These are phyloP conservation scores for Apantesis nais DNA, from an alignment of 2,888 invertebrate genomes.

Conservation along the genomic window DNA sequence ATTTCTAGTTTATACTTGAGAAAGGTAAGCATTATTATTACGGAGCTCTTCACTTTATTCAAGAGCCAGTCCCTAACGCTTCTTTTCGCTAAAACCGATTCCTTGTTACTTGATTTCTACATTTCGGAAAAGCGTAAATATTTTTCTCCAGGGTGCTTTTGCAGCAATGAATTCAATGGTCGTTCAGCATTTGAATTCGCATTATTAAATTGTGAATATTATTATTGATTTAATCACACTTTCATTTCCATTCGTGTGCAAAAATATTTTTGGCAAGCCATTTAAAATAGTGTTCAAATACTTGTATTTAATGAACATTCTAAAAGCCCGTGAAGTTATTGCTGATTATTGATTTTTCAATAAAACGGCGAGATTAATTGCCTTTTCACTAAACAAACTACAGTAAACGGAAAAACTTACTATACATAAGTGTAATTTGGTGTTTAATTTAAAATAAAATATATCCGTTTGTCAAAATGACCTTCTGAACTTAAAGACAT, in stretches of 20 bases:
- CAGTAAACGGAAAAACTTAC: slow-evolving; percentile 26
- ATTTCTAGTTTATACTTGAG: slow-evolving; percentile 68
- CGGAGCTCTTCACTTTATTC: slow-evolving; percentile 76
- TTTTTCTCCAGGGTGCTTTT: slow-evolving; percentile 82
- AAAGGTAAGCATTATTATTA: slow-evolving; percentile 76
- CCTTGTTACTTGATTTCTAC: slow-evolving; percentile 85
- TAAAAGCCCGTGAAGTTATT: slow-evolving; percentile 32
- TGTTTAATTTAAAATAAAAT: slow-evolving; percentile 19
- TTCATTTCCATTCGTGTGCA: slow-evolving; percentile 26
- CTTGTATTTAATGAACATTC: slow-evolving; percentile 6
- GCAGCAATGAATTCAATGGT: slow-evolving; percentile 74
- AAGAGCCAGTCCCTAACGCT: slow-evolving; percentile 73
- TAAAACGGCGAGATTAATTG: slow-evolving; percentile 33
- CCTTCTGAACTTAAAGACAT: too few species aligned
- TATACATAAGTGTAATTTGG: slow-evolving; percentile 33
- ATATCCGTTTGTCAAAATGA: too few species aligned
- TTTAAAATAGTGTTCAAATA: slow-evolving; percentile 34
- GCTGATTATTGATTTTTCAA: slow-evolving; percentile 37
- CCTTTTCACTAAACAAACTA: slow-evolving; percentile 23
- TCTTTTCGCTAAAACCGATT: slow-evolving; percentile 82
- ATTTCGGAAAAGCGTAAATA: slow-evolving; percentile 85
- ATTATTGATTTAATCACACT: slow-evolving; percentile 39
- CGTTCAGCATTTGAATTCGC: slow-evolving; percentile 64
- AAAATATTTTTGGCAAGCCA: slow-evolving; percentile 18
- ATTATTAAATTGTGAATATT: slow-evolving; percentile 68